Evolutionary conservation across 2,888 invertebrate genomes (phyloP), one percentile per base, ranked within the genome.

Genomic region (Chorisops tibialis): DNA sequence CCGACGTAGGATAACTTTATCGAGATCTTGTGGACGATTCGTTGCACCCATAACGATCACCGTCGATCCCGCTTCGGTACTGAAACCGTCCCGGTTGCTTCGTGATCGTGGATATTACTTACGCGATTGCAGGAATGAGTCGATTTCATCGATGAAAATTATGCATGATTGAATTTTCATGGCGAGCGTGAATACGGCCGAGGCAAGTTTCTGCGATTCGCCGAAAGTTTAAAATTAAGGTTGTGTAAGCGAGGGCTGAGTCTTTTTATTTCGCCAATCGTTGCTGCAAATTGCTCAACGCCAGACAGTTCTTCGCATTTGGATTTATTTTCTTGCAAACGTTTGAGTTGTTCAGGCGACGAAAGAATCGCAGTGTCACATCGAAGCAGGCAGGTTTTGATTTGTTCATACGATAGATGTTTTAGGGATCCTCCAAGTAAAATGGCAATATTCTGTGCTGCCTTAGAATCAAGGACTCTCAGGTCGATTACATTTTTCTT

Each of bases 261-360:
- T 6, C 95, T 82, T 78, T 95, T 96, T 14, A 98, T 87, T 72
- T 92, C 89, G 0, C 93, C 89, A 71, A 97, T 87, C 24, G 91
- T 91, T 0, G 95, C 88, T 51, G 92, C 91, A 79, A 98, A 98
- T 76, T 93, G 94, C 75, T 99, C 99, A 0, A 97, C 94, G 68
- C 95, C 96, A 0, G 91, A 90, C 64, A 96, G 77, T 11, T 93
- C 90, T 54, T 87, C 84, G 2, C 79, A 79, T 72, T 89, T 90
- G 16, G 85, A 82, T 72, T 91, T 89, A 66, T 89, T 82, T 65
- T 90, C 88, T 24, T 91, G 86, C 7, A 99, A 78, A 69, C 91
- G 87, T 67, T 88, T 89, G 18, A 99, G 79, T 71, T 95, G 91
- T 72, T 97, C 96, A 63, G 92, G 88, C n/a, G 89, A 89, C 0